Base-by-base conservation (phyloP, 92 coral and sea anemone species). In the Desmophyllum pertusum region DNA sequence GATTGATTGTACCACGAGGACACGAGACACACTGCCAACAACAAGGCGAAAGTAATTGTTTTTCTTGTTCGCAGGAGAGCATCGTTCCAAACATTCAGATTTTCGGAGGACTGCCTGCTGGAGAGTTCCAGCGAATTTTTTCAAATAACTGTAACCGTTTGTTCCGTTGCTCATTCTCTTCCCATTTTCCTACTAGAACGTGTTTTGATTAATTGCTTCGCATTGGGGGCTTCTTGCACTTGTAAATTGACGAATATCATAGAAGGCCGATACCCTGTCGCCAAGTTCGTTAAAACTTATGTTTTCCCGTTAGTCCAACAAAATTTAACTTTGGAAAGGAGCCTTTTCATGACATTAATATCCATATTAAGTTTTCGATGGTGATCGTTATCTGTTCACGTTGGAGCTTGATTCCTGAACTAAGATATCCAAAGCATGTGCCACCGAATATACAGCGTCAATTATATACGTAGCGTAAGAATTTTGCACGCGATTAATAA, bases 11-110 rank as follows among this genome's bases (percentile, higher is more conserved):
- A 7, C 89, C 93, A 2, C 55, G 86, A 27, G 83, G 80, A 27
- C 95, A 92, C 27, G 75, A 55, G 41, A 90, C 76, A 40, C 95
- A 92, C 23, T 84, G 78, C 95, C 95, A 92, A 42, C 95, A 92
- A 43, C 90, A 92, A 8, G 75, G 81, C 25, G 89, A 57, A n/a
- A 0, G 91, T 83, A 21, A 41, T 80, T 19, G 92, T 66, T 46
- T 82, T 86, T 18, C 86, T 84, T 27, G 84, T 84, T 30, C 95
- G n/a, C 95, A 2, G 95, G 84, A 25, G 72, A 37, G 43, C 95
- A 92, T 61, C 69, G 86, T 11, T 89, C 89, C 65, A 59, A 25
- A 29, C 65, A 59, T 25, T 25, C 33, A 59, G 65, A 59, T 29
- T 59, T n/a, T 59, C 13, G 65, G 65, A 59, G 65, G 35, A 4